Conservation (phyloP, 2,888 invertebrate genomes). For the Chrysodeixis includens region DNA sequence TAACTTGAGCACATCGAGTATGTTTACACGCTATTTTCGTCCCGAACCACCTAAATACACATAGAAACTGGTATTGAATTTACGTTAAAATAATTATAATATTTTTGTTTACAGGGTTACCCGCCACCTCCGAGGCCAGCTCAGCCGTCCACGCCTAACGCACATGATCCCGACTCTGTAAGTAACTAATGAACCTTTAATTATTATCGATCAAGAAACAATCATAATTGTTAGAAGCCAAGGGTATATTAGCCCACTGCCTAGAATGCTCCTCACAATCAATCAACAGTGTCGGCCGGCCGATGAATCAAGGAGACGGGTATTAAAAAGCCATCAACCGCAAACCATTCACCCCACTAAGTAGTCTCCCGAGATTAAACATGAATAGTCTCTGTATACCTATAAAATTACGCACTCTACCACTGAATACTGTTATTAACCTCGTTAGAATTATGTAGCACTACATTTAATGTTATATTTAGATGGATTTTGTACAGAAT, state of each 20-base stretch:
- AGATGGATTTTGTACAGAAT: slow-evolving; percentile 13
- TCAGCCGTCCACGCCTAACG: slow-evolving; percentile 93
- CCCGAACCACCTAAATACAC: not conserved
- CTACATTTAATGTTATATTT: slow-evolving; percentile 12
- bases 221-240: slow-evolving; percentile 44
- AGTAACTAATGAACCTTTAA: slow-evolving; percentile 75
- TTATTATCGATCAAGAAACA: slow-evolving; percentile 45
- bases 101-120: slow-evolving; percentile 88
- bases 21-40: not conserved
- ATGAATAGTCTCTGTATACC: slow-evolving; percentile 7
- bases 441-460: slow-evolving; percentile 31
- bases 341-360: slow-evolving; percentile 45
- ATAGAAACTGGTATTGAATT: not conserved
- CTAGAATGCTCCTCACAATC: slow-evolving; percentile 60
- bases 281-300: slow-evolving; percentile 65
- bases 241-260: slow-evolving; percentile 27
- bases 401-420: slow-evolving; percentile 37
- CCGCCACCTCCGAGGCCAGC: slow-evolving; percentile 92
- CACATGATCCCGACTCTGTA: slow-evolving; percentile 94
- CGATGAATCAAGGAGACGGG: slow-evolving; percentile 67
- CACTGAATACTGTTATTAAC: slow-evolving; percentile 28
- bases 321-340: slow-evolving; percentile 74
- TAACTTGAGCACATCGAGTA: slow-evolving; percentile 33
- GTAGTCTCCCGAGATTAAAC: slow-evolving; percentile 31
- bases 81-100: not conserved